Evolutionary conservation across 2,888 invertebrate species (phyloP).

Genomic region (Polyommatus icarus): DNA sequence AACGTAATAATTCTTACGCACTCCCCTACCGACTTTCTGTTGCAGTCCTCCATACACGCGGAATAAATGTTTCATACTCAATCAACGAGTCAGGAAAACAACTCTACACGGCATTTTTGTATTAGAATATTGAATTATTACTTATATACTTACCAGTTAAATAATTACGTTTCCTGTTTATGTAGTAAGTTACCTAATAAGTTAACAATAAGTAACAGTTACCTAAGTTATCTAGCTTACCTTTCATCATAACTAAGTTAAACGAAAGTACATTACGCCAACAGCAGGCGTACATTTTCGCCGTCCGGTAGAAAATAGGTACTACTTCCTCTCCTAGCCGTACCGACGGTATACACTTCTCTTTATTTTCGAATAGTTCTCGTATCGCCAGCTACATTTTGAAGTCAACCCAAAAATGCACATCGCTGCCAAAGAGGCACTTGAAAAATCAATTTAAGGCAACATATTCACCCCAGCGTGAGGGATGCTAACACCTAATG

Average conservation of each 20-base stretch:
- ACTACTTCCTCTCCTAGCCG: no score
- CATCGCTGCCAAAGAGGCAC: no score
- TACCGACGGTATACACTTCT: no score
- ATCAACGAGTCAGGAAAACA: slow-evolving; percentile 54
- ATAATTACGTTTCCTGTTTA: neutral
- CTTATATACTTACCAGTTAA: neutral
- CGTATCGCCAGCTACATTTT: no score
- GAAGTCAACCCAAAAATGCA: no score
- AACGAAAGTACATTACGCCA: no score
- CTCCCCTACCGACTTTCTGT: slow-evolving; percentile 69
- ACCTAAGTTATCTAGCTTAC: no score
- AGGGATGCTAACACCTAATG: slow-evolving; percentile 61
- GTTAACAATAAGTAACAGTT: no score
- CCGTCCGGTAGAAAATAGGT: no score
- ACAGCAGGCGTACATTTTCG: no score
- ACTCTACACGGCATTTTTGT: neutral
- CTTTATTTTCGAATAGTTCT: no score
- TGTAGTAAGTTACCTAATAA: neutral
- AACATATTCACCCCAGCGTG: slow-evolving; percentile 49
- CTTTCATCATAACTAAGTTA: no score
- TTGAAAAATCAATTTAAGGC: slow-evolving; percentile 43
- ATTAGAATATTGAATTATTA: slow-evolving; percentile 3
- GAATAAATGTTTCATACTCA: slow-evolving; percentile 78
- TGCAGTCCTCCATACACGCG: slow-evolving; percentile 68
- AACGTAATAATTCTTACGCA: slow-evolving; percentile 77